Percentiles rank a stretch among this genome's conserved stretches.
phyloP scores from a whole-genome alignment of 2,113 vertebrate genomes.

The Larimichthys polyactis region DNA sequence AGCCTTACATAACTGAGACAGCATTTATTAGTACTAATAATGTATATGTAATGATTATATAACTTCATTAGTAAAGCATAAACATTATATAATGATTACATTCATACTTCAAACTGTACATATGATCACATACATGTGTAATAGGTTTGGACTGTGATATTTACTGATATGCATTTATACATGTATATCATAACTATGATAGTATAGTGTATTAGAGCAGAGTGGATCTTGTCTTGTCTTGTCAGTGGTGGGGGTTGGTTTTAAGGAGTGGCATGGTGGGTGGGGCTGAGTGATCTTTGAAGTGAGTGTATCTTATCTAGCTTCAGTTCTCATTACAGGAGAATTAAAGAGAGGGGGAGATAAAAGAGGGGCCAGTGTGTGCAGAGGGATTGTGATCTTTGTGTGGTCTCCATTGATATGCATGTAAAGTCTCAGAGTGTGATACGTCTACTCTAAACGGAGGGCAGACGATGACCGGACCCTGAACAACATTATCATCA shows the following conservation, averaged over 20 bases:
- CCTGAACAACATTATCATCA: not conserved
- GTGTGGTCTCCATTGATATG: constrained; percentile 51
- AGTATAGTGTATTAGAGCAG: not conserved
- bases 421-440: constrained; percentile 7
- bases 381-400: constrained; percentile 28
- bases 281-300: constrained; percentile 37
- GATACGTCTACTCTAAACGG: constrained; percentile 4
- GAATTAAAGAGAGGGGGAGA: constrained; percentile 29
- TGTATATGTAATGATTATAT: not conserved
- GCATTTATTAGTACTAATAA: not conserved
- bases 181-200: not conserved
- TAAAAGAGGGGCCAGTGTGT: constrained; percentile 25
- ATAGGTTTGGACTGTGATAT: not conserved
- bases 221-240: not conserved
- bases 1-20: not conserved
- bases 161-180: not conserved
- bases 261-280: constrained; percentile 11
- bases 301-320: constrained; percentile 35
- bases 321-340: constrained; percentile 31
- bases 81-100: no score
- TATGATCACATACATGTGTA: not conserved
- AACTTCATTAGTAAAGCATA: no score
- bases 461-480: not conserved
- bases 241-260: no score
- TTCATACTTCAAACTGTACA: not conserved